A percentile compares a stretch with the other conserved stretches of the same genome.
phyloP scores from a whole-genome alignment of 2,888 invertebrate species.

The Priocnemis perturbator region DNA sequence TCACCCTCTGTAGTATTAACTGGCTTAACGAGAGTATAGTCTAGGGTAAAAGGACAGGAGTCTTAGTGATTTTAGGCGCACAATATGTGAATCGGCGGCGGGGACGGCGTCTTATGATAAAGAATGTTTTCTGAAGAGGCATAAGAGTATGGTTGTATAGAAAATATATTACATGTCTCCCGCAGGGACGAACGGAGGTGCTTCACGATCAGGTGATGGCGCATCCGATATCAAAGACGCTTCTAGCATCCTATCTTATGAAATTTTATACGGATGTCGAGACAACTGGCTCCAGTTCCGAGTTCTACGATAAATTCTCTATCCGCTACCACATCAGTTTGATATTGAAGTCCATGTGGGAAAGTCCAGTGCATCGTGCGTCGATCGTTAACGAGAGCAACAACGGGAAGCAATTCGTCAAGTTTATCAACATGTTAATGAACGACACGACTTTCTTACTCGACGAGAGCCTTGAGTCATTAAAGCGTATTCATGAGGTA shows the following conservation, averaged over 20 bases:
- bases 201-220: slow-evolving; percentile 89
- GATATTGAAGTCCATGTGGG: slow-evolving; percentile 97
- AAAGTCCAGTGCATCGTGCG: slow-evolving; percentile 89
- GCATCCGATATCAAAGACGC: slow-evolving; percentile 88
- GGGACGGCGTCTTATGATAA: too few relatives aligned
- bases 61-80: neutral
- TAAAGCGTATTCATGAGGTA: slow-evolving; percentile 91
- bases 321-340: slow-evolving; percentile 98
- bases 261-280: slow-evolving; percentile 99
- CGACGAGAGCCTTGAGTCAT: slow-evolving; percentile 95
- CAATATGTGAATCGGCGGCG: too few relatives aligned
- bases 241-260: slow-evolving; percentile 93
- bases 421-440: slow-evolving; percentile 98
- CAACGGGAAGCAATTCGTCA: slow-evolving; percentile 94
- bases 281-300: slow-evolving; percentile 97
- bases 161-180: neutral
- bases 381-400: slow-evolving; percentile 94
- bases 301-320: slow-evolving; percentile 99
- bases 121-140: too few relatives aligned
- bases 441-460: slow-evolving; percentile 97
- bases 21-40: too few relatives aligned
- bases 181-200: slow-evolving; percentile 73
- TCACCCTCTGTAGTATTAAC: neutral
- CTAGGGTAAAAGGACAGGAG: neutral
- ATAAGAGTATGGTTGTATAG: too few relatives aligned